phyloP scores from a whole-genome alignment of 1,140 invertebrate genomes.

The Sarcophaga bullata region DNA sequence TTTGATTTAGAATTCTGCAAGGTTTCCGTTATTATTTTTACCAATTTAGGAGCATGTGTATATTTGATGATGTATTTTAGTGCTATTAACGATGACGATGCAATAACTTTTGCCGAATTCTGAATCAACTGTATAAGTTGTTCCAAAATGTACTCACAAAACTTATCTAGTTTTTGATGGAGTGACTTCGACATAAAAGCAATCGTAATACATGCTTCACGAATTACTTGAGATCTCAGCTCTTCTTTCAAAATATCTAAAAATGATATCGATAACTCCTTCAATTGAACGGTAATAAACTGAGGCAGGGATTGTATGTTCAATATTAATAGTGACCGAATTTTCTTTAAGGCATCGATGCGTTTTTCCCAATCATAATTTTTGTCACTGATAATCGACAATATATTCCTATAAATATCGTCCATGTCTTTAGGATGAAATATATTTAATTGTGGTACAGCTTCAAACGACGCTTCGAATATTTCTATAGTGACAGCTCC shows the following conservation, averaged over 20 bases:
- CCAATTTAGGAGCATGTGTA: conserved; percentile 84
- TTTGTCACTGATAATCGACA: conserved; percentile 80
- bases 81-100: conserved; percentile 86
- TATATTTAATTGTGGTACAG: conserved; percentile 82
- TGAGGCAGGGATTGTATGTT: conserved; percentile 83
- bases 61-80: conserved; percentile 90
- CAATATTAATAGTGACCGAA: conserved; percentile 83
- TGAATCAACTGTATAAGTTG: conserved; percentile 91
- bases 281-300: conserved; percentile 79
- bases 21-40: conserved; percentile 87
- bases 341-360: conserved; percentile 86
- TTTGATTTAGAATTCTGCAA: conserved; percentile 86
- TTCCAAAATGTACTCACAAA: conserved; percentile 83
- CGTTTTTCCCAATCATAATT: conserved; percentile 93
- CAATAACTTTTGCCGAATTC: conserved; percentile 96
- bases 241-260: conserved; percentile 85
- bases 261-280: conserved; percentile 83
- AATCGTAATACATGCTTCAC: conserved; percentile 94
- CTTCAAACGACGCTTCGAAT: conserved; percentile 87
- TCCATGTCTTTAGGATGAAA: conserved; percentile 87
- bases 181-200: conserved; percentile 89
- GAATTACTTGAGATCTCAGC: conserved; percentile 79
- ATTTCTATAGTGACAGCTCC: conserved; percentile 90
- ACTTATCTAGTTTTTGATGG: conserved; percentile 84
- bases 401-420: conserved; percentile 81